Evolutionary conservation across 2,797 vertebrate genomes (phyloP), one percentile per base, ranked within the genome.

Genomic region (Takifugu ocellatus): DNA sequence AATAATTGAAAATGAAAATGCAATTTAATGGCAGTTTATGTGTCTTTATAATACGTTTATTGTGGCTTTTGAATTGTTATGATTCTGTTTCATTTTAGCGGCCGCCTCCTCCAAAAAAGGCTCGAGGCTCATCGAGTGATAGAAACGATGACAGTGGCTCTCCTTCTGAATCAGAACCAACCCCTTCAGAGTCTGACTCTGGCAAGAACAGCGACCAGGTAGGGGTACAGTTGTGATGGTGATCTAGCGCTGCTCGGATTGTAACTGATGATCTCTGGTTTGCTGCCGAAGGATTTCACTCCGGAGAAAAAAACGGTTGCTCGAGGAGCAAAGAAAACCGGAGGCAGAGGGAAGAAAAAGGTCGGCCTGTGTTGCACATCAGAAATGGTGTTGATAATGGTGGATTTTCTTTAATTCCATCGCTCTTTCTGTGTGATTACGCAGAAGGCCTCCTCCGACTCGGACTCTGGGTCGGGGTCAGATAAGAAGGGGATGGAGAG

Each of bases 161-260:
- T 2, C 88, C 90, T 0, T 95, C 95, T 0, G 95, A 95, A 42
- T 94, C 95, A 31, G 96, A 97, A 54, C 94, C 95, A 26, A 95
- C 95, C 0, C 93, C 95, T 48, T 96, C 95, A 45, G 91, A 92
- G 6, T 97, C 95, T 0, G 96, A 96, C 73, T 95, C 94, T 0
- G 94, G 93, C 54, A 98, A 98, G 79, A 95, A 95, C 86, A 98
- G 96, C 2, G 96, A 98, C 84, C 95, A 98, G 93, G 96, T 96
- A 70, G 0, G n/a, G n/a, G 4, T 26, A 39, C 42, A 24, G 59
- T 26, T 57, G 47, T 12, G 36, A 14, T 10, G 3, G 2, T 39
- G n/a, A 42, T 52, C 2, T 33, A 5, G 56, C 45, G 58, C 17
- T 9, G 7, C 59, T 59, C 5, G 5, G 16, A 4, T 1, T 7